Evolutionary conservation across 2,797 vertebrate genomes (phyloP).

Genomic region (Astyanax mexicanus): DNA sequence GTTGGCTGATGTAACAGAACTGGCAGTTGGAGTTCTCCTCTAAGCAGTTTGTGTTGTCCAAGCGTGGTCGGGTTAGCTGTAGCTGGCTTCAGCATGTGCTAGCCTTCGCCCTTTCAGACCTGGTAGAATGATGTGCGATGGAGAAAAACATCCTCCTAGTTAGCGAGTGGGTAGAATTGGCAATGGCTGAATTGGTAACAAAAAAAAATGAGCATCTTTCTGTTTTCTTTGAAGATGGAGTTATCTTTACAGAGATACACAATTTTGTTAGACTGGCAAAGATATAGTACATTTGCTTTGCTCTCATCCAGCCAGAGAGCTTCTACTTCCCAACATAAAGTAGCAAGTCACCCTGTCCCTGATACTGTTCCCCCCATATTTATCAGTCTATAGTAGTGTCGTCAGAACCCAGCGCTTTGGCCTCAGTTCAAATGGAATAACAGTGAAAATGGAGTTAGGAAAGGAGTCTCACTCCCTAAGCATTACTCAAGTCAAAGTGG

Average conservation of each 20-base stretch:
- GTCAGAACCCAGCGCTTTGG: conserved; percentile 25
- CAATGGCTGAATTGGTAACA: no score
- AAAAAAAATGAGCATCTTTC: neutral
- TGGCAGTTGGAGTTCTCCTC: no score
- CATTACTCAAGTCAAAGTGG: conserved; percentile 43
- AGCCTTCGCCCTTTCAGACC: no score
- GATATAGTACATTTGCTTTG: neutral
- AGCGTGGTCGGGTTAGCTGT: no score
- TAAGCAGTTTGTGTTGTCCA: no score
- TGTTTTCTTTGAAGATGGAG: no score
- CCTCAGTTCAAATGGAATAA: conserved; percentile 28
- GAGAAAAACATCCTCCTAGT: no score
- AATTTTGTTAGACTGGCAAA: neutral
- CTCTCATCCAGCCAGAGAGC: neutral
- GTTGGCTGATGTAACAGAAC: no score
- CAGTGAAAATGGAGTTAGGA: conserved; percentile 48
- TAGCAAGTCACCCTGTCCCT: neutral
- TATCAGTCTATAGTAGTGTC: conserved; percentile 33
- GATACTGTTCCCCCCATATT: conserved; percentile 10
- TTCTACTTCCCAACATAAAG: neutral
- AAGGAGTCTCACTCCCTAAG: conserved; percentile 35
- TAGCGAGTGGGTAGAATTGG: no score
- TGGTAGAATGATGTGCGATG: no score
- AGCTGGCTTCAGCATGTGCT: no score
- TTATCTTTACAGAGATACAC: neutral